A percentile compares a stretch with the other conserved stretches of the same genome.
These are phyloP conservation scores for Ophthalmolycus amberensis DNA, from an alignment of 2,113 vertebrate species.

Conservation along the genomic window DNA sequence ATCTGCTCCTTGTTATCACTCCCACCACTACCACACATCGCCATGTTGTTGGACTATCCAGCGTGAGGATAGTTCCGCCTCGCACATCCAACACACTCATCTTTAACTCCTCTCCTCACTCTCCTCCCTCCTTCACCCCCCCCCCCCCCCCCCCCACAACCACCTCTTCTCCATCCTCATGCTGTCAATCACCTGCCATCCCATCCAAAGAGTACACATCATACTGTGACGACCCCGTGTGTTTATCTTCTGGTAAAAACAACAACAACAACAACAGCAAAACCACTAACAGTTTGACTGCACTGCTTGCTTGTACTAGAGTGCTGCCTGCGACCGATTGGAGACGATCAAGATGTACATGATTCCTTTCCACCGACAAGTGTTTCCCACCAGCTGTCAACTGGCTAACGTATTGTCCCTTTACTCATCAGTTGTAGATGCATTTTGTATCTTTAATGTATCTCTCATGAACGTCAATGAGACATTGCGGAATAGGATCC, in stretches of 20 bases:
- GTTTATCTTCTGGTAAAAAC: slow-evolving; percentile 79
- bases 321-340: not conserved
- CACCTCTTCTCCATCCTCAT: slow-evolving; percentile 64
- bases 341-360: not conserved
- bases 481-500: too few relatives aligned
- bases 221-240: slow-evolving; percentile 81
- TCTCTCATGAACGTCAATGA: not conserved
- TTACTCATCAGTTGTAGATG: not conserved
- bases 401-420: not conserved
- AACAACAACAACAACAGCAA: slow-evolving; percentile 32
- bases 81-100: slow-evolving; percentile 53
- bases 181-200: slow-evolving; percentile 76
- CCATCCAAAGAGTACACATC: slow-evolving; percentile 81
- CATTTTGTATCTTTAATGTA: too few relatives aligned
- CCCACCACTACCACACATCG: slow-evolving; percentile 26
- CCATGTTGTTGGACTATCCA: slow-evolving; percentile 49
- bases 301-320: slow-evolving; percentile 27
- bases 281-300: slow-evolving; percentile 34
- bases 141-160: slow-evolving; percentile 9
- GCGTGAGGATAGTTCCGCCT: slow-evolving; percentile 46
- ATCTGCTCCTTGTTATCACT: slow-evolving; percentile 11
- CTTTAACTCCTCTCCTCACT: slow-evolving; percentile 69
- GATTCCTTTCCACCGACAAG: too few relatives aligned
- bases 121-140: slow-evolving; percentile 48
- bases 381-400: not conserved